These are phyloP conservation scores for Cinclus cinclus DNA, from an alignment of 2,113 vertebrate genomes.

Conservation along the genomic window DNA sequence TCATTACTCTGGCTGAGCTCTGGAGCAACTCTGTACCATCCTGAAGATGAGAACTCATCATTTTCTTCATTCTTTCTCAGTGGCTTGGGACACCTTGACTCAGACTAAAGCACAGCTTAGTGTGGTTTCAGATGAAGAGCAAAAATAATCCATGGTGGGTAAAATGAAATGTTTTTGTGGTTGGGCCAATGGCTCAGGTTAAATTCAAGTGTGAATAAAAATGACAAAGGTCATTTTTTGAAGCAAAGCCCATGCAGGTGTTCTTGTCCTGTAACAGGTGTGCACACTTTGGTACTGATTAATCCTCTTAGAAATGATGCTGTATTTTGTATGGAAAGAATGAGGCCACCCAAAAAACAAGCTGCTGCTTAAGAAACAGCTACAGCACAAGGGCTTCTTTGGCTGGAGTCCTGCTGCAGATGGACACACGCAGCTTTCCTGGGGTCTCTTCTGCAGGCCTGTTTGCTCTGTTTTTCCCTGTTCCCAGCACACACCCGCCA, in stretches of 20 bases:
- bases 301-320: background rate
- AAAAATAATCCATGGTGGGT: background rate
- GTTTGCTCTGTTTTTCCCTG: background rate
- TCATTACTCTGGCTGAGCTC: background rate
- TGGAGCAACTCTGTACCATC: background rate
- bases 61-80: background rate
- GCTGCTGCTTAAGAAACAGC: background rate
- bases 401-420: background rate
- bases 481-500: background rate
- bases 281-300: background rate
- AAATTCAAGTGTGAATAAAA: background rate
- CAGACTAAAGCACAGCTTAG: background rate
- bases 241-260: background rate
- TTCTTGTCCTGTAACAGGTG: background rate
- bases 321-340: background rate
- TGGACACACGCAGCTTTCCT: background rate
- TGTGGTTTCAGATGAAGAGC: background rate
- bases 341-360: background rate
- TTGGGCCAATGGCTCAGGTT: background rate
- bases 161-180: background rate
- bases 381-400: background rate
- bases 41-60: rapidly evolving
- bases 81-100: background rate
- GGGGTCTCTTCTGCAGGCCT: background rate
- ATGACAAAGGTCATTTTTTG: background rate